Conservation (phyloP, 2,797 vertebrate genomes). For the Coregonus ussuriensis region DNA sequence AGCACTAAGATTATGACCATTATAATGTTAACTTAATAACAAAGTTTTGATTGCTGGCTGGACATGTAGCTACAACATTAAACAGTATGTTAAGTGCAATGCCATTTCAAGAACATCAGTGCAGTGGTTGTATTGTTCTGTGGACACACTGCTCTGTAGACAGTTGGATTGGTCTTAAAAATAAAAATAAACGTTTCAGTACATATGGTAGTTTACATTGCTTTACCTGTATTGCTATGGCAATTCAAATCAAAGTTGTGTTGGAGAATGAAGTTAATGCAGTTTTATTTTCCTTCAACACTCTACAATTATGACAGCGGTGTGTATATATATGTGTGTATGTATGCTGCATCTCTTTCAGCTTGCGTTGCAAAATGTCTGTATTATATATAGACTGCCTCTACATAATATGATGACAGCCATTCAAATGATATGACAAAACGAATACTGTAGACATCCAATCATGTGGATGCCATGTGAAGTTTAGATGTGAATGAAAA, state of each 20-base stretch:
- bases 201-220: neutral
- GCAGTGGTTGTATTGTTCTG: neutral
- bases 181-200: neutral
- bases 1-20: neutral
- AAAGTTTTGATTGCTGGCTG: neutral
- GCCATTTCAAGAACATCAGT: neutral
- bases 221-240: neutral
- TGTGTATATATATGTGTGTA: no score
- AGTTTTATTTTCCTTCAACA: neutral
- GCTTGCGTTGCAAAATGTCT: neutral
- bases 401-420: neutral
- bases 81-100: conserved; percentile 5
- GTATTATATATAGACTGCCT: neutral
- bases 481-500: neutral
- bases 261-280: no score
- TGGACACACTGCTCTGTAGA: neutral
- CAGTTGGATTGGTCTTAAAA: no score
- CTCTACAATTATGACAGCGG: neutral
- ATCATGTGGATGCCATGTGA: neutral
- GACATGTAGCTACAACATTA: neutral
- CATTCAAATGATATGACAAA: neutral
- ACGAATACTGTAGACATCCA: neutral
- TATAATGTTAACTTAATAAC: neutral
- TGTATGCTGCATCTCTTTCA: neutral
- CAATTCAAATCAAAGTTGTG: neutral